Evolutionary conservation across 1,140 invertebrate genomes (phyloP).

Genomic region (Chironomus striatipennis): DNA sequence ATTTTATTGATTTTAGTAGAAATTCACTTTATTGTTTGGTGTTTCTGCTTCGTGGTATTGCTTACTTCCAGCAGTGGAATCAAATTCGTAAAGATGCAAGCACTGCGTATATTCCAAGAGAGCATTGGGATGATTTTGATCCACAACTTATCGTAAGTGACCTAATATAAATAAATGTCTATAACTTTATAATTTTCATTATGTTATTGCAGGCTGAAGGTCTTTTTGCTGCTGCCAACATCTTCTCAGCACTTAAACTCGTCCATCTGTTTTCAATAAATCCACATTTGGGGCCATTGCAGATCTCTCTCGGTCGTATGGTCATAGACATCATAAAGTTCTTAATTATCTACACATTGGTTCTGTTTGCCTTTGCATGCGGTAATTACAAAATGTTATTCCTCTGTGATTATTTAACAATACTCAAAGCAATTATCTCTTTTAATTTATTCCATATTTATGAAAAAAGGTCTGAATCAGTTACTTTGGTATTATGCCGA

Average conservation of each 20-base stretch:
- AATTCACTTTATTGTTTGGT: conserved; percentile 70
- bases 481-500: conserved; percentile 85
- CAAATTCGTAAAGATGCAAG: conserved; percentile 56
- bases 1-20: conserved; percentile 88
- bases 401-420: background rate
- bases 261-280: conserved; percentile 88
- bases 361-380: conserved; percentile 76
- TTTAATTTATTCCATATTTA: background rate
- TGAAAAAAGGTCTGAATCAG: conserved; percentile 65
- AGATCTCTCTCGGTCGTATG: conserved; percentile 76
- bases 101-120: conserved; percentile 64
- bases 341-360: conserved; percentile 75
- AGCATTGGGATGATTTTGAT: conserved; percentile 88
- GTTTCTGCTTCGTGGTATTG: conserved; percentile 42
- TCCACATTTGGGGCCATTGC: conserved; percentile 78
- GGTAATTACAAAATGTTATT: conserved; percentile 41
- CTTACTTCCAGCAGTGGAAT: conserved; percentile 62
- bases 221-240: conserved; percentile 89
- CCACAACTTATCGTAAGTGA: conserved; percentile 71
- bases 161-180: too few species aligned
- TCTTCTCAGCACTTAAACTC: conserved; percentile 74
- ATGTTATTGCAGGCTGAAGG: conserved; percentile 56
- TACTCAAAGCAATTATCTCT: too few species aligned
- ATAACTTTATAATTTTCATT: background rate
- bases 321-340: conserved; percentile 83